phyloP scores from a whole-genome alignment of 1,140 invertebrate genomes.

The Drosophila tropicalis region DNA sequence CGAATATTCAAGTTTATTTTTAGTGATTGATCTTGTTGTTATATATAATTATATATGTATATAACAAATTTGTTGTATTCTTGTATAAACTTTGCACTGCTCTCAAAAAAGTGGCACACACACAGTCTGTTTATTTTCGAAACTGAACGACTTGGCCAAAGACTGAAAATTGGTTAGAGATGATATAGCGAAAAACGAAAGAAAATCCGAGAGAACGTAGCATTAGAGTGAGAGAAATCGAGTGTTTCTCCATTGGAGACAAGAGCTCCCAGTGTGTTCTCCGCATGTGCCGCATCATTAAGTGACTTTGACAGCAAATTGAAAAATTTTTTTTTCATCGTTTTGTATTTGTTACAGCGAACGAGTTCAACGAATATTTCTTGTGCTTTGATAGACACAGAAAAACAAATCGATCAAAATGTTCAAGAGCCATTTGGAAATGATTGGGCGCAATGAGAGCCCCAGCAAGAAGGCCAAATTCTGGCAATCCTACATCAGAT shows the following conservation, averaged over 20 bases:
- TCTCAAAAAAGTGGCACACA: constrained; percentile 72
- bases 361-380: constrained; percentile 85
- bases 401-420: constrained; percentile 88
- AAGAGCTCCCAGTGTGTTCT: neutral
- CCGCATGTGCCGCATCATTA: neutral
- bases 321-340: neutral
- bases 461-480: constrained; percentile 95
- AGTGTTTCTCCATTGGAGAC: constrained; percentile 4
- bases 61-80: constrained; percentile 42
- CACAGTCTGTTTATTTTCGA: constrained; percentile 81
- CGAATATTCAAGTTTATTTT: constrained; percentile 66
- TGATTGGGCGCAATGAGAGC: constrained; percentile 95
- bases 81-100: constrained; percentile 72
- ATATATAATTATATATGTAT: constrained; percentile 37
- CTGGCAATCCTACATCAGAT: constrained; percentile 95
- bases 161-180: constrained; percentile 44
- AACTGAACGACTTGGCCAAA: constrained; percentile 59
- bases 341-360: constrained; percentile 84
- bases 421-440: constrained; percentile 95
- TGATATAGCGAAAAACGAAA: constrained; percentile 21
- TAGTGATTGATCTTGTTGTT: constrained; percentile 78
- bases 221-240: neutral
- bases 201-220: neutral
- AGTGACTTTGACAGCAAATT: neutral
- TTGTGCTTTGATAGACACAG: constrained; percentile 83